Evolutionary conservation across 2,888 invertebrate genomes (phyloP), one percentile per base, ranked within the genome.

Genomic region (Limnephilus auricula): DNA sequence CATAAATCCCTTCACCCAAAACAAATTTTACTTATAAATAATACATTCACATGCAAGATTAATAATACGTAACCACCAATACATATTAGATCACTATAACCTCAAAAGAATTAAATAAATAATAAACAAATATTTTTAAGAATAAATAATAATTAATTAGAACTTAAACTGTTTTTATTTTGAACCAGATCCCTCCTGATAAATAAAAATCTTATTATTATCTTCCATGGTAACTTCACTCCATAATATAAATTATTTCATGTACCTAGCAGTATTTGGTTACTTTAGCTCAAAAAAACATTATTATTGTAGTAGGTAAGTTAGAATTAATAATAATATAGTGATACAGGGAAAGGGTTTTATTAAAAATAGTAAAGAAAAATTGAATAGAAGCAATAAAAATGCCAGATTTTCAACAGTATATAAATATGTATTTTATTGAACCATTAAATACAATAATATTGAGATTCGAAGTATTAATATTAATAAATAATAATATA

Each of bases 391-490:
- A 88, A 78, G 32, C 87, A 88, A 88, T 88, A 88, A 65, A 85
- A 88, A 78, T 78, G 78, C 78, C 18, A 31, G 10, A 32, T 32
- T 79, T 87, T 88, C 79, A 88, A 88, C 87, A 79, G 78, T 88
- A 40, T 88, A 79, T 78, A 88, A 88, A 88, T 79, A 88, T 79
- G 25, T 65, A 65, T 65, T 85, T 88, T 88, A 88, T 88, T 88
- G 79, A 78, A 34, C 37, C 15, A 88, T 78, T 32, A 88, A 88
- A 32, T 88, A 88, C 87, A 88, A 88, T 79, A 86, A 50, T 50
- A 79, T 32, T 25, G 78, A 78, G n/a, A 85, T 65, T 65, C 34
- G 45, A 40, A 45, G 85, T 15, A 85, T n/a, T 82, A 82, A 82
- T 82, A 34, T 82, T 18, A 30, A 37, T 40, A 37, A 40, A 85